phyloP scores from a whole-genome alignment of 2,797 vertebrate genomes.

The Nyctalus aviator region DNA sequence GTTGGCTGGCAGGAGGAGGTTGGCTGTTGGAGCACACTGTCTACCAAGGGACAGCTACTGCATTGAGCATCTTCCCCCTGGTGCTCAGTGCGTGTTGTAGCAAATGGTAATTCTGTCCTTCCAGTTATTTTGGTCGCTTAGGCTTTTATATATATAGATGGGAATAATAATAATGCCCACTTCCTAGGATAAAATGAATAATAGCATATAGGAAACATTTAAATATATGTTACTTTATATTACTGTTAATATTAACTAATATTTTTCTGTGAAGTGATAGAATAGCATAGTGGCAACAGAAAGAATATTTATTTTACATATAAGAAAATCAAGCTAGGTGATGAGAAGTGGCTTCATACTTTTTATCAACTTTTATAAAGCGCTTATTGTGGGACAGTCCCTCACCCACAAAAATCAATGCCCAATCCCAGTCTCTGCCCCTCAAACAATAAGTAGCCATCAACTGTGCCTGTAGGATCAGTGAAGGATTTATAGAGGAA shows the following conservation, averaged over 20 bases:
- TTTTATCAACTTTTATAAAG: background rate
- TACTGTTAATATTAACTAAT: background rate
- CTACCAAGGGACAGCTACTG: too few species aligned
- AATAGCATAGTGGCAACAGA: background rate
- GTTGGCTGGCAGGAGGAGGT: too few species aligned
- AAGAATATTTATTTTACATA: slow-evolving; percentile 3
- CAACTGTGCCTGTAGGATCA: background rate
- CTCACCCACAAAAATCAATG: background rate
- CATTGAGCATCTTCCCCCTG: too few species aligned
- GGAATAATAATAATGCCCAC: background rate
- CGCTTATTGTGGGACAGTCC: background rate
- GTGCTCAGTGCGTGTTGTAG: too few species aligned
- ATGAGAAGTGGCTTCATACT: background rate
- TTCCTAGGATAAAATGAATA: background rate
- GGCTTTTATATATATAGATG: too few species aligned
- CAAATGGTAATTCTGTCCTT: too few species aligned
- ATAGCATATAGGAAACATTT: background rate
- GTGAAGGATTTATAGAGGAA: background rate
- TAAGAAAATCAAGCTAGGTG: background rate
- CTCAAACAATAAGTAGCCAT: background rate
- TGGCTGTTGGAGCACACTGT: too few species aligned
- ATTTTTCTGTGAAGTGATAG: background rate
- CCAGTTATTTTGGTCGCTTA: too few species aligned
- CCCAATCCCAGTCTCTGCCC: background rate
- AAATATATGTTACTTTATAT: background rate